Base-by-base conservation (phyloP, 2,113 vertebrate species). In the Hippocampus zosterae region DNA sequence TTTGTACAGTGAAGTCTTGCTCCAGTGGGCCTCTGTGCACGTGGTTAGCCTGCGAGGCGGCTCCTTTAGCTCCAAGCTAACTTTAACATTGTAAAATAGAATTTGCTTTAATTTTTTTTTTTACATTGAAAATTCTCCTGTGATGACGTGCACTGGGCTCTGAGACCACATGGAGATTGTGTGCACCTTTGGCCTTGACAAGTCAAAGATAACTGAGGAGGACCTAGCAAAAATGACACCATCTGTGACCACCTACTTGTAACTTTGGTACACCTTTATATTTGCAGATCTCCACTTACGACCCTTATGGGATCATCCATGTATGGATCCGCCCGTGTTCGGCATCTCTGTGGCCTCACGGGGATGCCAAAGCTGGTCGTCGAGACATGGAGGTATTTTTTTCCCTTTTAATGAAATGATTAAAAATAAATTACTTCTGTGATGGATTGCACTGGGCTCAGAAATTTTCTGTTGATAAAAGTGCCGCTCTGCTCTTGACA, bases 361-460 rank as follows among this genome's bases (percentile, higher is more conserved):
- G 15, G 19, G 6, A n/a, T 53, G 19, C 8, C 6, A 27, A n/a
- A 27, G 10, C 4, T 29, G 53, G 53, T 23, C 10, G 8, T 23
- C 53, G 11, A 56, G 11, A 25, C 9, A 56, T 13, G 4, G 27
- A 59, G 27, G 57, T 29, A 27, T 29, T 8, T 37, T 8, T 37
- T 37, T 37, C 1, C 33, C 33, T 37, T 37, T 37, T 6, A 37
- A 18, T 19, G 6, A 50, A 50, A 50, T 50, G 1, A 18, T 50
- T 15, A 42, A 2, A 6, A 41, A 41, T 65, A 0, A 42, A 1
- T 41, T 1, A 11, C 77, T 71, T 89, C 83, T 9, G 44, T 88
- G 87, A 90, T 87, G 81, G 25, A 10, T 75, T 73, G 88, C 88
- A 90, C 87, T 91, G 86, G 85, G 86, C 87, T 90, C 88, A 72